Base-by-base conservation (phyloP, 2,797 vertebrate genomes). In the Xenopus petersii region DNA sequence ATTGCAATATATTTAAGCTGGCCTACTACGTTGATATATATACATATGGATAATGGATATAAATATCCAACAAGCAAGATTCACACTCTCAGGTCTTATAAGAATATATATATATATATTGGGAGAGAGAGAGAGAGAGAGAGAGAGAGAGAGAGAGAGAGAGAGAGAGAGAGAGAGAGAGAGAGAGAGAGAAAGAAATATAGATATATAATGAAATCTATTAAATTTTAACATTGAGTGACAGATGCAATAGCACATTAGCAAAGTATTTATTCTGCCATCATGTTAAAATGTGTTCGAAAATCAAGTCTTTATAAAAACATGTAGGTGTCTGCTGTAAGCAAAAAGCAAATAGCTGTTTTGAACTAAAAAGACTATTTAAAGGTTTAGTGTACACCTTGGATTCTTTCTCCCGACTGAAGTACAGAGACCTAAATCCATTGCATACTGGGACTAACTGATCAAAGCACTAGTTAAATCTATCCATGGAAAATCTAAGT, bases 381-480 rank as follows among this genome's bases (percentile, higher is more conserved):
- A 84, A 84, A 81, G 84, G 81, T 80, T 83, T 83, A 85, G 82
- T 80, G 77, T 82, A 79, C 81, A 80, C 82, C 82, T 82, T 75
- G 79, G 84, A 77, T 82, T 81, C 82, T 82, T 80, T 75, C 74
- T 82, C 82, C 75, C 67, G 80, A 80, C 82, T 73, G 83, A 85
- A 82, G 81, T 78, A 77, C 61, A 85, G 81, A 82, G 79, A 82
- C 70, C 80, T 81, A 83, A 86, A 84, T 81, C 83, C 88, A 83
- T 74, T 71, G 70, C 81, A 84, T 85, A 81, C 81, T 80, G 84
- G 84, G 83, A 82, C 84, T 85, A 88, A 80, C 81, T 70, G 81
- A 85, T 82, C 84, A 83, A 87, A 88, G 84, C 74, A 79, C 75
- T 77, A 75, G 69, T 81, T 83, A 84, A 84, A 77, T 84, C 82